Evolutionary conservation across 2,888 invertebrate genomes (phyloP).

Genomic region (Drosophila putrida): DNA sequence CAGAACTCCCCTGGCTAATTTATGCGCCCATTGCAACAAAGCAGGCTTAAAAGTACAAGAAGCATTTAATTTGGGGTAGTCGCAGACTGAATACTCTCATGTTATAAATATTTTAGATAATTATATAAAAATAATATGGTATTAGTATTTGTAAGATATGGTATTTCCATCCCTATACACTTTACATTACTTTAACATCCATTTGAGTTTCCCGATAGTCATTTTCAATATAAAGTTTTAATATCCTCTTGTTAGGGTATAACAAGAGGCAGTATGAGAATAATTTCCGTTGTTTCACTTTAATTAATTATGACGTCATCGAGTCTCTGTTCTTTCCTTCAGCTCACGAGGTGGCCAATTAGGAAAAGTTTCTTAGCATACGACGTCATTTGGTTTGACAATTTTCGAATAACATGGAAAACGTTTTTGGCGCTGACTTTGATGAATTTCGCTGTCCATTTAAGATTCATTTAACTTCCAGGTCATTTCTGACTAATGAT

Average conservation of each 20-base stretch:
- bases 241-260: not conserved
- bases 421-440: slow-evolving; percentile 68
- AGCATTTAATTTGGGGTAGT: no score
- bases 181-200: no score
- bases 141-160: no score
- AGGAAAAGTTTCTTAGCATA: slow-evolving; percentile 36
- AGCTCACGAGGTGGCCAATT: slow-evolving; percentile 45
- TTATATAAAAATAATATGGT: no score
- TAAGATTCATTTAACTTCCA: slow-evolving; percentile 3
- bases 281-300: slow-evolving; percentile 29
- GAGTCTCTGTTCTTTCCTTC: slow-evolving; percentile 6
- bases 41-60: slow-evolving; percentile 10
- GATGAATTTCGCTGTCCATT: slow-evolving; percentile 54
- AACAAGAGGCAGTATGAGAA: not conserved
- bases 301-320: slow-evolving; percentile 66
- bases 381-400: slow-evolving; percentile 45
- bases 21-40: slow-evolving; percentile 63
- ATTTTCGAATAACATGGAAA: slow-evolving; percentile 64
- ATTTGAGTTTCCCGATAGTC: no score
- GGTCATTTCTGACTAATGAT: slow-evolving; percentile 20
- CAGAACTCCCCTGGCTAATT: slow-evolving; percentile 61
- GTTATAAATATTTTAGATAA: no score
- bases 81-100: slow-evolving; percentile 26
- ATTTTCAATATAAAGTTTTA: no score
- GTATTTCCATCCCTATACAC: no score